Conservation (phyloP, 1,140 invertebrate genomes). For the Acromyrmex charruanus region DNA sequence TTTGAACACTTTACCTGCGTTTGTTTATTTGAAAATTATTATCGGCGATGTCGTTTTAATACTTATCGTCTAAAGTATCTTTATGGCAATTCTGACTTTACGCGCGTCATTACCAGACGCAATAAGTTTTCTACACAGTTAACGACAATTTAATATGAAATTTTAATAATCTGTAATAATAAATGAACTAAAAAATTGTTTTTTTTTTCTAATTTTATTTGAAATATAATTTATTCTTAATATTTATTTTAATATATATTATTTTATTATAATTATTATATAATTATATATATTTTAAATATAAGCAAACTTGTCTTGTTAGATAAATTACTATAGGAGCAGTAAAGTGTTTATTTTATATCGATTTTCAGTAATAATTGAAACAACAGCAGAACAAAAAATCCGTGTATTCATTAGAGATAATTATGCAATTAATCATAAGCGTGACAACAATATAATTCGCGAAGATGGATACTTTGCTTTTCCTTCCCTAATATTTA, state of each 20-base stretch:
- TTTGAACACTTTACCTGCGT: background rate
- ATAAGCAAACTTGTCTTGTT: background rate
- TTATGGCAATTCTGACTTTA: constrained; percentile 23
- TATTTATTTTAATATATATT: no score
- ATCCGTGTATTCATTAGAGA: background rate
- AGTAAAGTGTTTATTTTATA: background rate
- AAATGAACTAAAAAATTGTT: no score
- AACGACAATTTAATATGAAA: background rate
- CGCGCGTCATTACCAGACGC: background rate
- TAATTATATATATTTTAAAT: background rate
- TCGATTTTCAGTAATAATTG: background rate
- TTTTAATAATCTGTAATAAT: no score
- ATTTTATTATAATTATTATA: no score
- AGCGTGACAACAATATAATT: constrained; percentile 7
- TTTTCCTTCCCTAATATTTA: background rate
- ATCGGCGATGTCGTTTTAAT: background rate
- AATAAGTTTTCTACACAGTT: background rate
- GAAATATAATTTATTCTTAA: no score
- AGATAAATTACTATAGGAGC: background rate
- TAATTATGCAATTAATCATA: background rate
- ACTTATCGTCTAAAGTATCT: background rate
- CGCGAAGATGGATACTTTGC: background rate
- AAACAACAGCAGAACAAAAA: background rate
- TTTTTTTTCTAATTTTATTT: background rate
- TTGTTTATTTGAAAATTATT: constrained; percentile 54